These are phyloP conservation scores for Anarrhichthys ocellatus DNA, from an alignment of 2,113 vertebrate genomes.

Conservation along the genomic window DNA sequence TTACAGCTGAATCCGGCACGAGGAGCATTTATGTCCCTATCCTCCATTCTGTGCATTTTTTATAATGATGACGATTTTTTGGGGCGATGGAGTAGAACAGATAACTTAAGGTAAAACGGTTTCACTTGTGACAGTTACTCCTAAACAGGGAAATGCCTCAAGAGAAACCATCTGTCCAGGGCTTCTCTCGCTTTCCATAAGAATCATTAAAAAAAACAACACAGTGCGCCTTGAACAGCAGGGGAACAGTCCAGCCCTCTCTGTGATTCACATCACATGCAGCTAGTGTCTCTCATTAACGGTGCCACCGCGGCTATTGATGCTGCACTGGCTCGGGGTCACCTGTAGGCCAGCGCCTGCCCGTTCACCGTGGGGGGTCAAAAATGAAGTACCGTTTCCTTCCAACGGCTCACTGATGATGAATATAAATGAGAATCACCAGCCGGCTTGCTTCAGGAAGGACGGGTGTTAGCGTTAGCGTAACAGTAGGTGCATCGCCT, in stretches of 20 bases:
- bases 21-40: constrained; percentile 12
- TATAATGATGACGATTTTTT: constrained; percentile 27
- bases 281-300: constrained; percentile 71
- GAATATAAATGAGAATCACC: constrained; percentile 56
- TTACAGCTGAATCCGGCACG: neutral
- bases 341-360: constrained; percentile 42
- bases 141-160: constrained; percentile 64
- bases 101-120: constrained; percentile 65
- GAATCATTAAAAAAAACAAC: constrained; percentile 69
- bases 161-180: constrained; percentile 75
- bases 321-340: constrained; percentile 44
- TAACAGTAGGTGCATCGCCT: constrained; percentile 12
- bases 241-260: constrained; percentile 32
- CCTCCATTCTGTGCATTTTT: constrained; percentile 21
- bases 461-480: constrained; percentile 19
- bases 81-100: neutral
- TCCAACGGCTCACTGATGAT: constrained; percentile 38
- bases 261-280: constrained; percentile 71
- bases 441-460: constrained; percentile 14
- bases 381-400: constrained; percentile 43
- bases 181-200: constrained; percentile 57
- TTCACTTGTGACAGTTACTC: constrained; percentile 70
- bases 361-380: constrained; percentile 53
- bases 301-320: constrained; percentile 57
- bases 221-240: constrained; percentile 35